Evolutionary conservation across 1,140 invertebrate genomes (phyloP).

Genomic region (Agrypnia vestita): DNA sequence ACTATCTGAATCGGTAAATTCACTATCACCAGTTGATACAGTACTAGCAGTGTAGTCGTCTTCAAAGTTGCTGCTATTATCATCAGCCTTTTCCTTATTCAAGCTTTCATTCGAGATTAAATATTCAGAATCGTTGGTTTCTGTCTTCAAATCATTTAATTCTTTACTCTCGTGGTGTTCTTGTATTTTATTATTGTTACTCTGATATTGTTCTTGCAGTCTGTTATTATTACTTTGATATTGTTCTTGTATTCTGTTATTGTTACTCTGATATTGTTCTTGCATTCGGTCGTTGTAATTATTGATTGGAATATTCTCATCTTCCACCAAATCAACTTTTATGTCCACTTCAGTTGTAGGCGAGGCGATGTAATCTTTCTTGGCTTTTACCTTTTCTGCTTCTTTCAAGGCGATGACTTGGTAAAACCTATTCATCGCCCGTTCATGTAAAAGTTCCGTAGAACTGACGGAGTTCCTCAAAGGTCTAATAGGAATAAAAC

Average conservation of each 20-base stretch:
- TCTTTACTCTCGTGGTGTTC: no score
- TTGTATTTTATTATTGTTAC: no score
- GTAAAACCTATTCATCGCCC: constrained; percentile 85
- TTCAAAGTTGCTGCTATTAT: constrained; percentile 70
- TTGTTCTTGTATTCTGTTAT: no score
- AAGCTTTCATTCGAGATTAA: constrained; percentile 53
- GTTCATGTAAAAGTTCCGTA: constrained; percentile 85
- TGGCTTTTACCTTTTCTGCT: constrained; percentile 72
- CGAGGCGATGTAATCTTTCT: constrained; percentile 56
- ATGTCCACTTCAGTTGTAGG: constrained; percentile 47
- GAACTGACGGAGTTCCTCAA: constrained; percentile 85
- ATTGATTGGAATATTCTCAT: background rate
- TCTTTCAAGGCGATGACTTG: constrained; percentile 83
- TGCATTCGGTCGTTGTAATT: no score
- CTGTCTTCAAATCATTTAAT: background rate
- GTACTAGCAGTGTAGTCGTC: constrained; percentile 77
- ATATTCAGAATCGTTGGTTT: background rate
- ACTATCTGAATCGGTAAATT: constrained; percentile 72
- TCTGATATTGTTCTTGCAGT: no score
- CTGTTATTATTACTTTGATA: no score
- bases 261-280: no score
- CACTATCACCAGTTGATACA: constrained; percentile 69
- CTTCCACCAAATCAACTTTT: constrained; percentile 42
- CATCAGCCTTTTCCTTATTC: constrained; percentile 47
- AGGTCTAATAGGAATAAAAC: constrained; percentile 67